Conservation (phyloP, 92 coral and sea anemone genomes). For the Actinernus sp. region DNA sequence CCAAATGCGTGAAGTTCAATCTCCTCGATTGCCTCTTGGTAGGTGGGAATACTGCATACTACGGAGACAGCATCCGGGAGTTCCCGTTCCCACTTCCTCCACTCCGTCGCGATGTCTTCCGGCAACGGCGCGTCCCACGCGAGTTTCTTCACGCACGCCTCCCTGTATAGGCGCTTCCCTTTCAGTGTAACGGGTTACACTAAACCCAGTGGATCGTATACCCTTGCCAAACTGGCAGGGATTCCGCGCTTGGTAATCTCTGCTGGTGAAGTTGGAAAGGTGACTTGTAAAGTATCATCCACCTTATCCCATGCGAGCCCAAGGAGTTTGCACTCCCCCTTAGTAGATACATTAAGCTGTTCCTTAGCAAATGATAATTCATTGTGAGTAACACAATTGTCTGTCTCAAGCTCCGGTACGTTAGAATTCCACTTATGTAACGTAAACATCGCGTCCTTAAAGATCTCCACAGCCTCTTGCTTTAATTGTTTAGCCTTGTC, state of each 20-base stretch:
- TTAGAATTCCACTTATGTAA: too few species aligned
- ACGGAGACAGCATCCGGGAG: slow-evolving; percentile 31
- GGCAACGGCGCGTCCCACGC: slow-evolving; percentile 55
- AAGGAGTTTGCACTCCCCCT: slow-evolving; percentile 25
- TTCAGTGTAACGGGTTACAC: slow-evolving; percentile 49
- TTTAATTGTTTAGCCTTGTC: too few species aligned
- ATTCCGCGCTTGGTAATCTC: slow-evolving; percentile 35
- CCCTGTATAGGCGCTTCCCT: slow-evolving; percentile 49
- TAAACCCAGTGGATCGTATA: slow-evolving; percentile 63
- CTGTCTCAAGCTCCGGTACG: too few species aligned
- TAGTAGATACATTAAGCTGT: slow-evolving; percentile 20
- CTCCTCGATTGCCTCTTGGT: slow-evolving; percentile 51
- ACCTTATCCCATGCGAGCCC: slow-evolving; percentile 46
- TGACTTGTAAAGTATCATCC: slow-evolving; percentile 34
- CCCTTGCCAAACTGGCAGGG: slow-evolving; percentile 40
- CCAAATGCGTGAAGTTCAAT: slow-evolving; percentile 69
- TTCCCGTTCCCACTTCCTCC: slow-evolving; percentile 43
- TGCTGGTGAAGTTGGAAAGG: slow-evolving; percentile 34
- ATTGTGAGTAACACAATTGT: slow-evolving; percentile 11
- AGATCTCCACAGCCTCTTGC: too few species aligned
- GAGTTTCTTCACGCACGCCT: slow-evolving; percentile 34
- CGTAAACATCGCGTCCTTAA: too few species aligned
- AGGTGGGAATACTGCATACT: slow-evolving; percentile 40
- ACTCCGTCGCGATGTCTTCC: slow-evolving; percentile 22
- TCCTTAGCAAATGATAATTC: too few species aligned